These are phyloP conservation scores for Aspiorhynchus laticeps DNA, from an alignment of 2,113 vertebrate species.

Conservation along the genomic window DNA sequence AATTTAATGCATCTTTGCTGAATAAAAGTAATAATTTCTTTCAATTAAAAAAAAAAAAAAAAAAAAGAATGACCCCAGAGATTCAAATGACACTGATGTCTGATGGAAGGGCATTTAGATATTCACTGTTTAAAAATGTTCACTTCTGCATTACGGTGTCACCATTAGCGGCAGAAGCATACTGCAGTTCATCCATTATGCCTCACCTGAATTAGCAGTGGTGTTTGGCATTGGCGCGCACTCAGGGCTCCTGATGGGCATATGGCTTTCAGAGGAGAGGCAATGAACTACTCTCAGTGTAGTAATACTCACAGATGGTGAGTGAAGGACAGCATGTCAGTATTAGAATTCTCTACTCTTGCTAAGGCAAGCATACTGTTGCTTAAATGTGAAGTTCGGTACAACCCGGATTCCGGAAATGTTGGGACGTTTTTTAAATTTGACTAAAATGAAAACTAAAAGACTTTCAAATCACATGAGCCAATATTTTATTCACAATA, in stretches of 20 bases:
- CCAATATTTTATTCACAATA: too few relatives aligned
- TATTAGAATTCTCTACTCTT: neutral
- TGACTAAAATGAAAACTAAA: too few relatives aligned
- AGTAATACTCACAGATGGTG: neutral
- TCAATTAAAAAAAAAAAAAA: neutral
- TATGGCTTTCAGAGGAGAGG: conserved; percentile 19
- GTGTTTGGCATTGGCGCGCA: conserved; percentile 11
- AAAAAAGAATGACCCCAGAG: neutral
- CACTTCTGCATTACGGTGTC: neutral
- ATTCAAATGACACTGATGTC: neutral
- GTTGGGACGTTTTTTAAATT: too few relatives aligned
- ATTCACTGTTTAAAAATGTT: neutral
- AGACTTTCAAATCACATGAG: too few relatives aligned
- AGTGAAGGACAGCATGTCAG: neutral
- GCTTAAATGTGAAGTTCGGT: neutral
- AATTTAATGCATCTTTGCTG: neutral
- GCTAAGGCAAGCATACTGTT: neutral
- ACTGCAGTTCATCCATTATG: neutral
- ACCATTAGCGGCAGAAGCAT: neutral
- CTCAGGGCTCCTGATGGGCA: conserved; percentile 11
- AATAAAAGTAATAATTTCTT: neutral
- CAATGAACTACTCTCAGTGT: conserved; percentile 3
- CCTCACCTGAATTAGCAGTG: neutral
- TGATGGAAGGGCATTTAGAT: neutral
- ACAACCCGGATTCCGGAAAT: too few relatives aligned